A percentile compares a stretch with the other conserved stretches of the same genome.
phyloP scores from a whole-genome alignment of 1,140 invertebrate species.

The Phenacoccus solenopsis region DNA sequence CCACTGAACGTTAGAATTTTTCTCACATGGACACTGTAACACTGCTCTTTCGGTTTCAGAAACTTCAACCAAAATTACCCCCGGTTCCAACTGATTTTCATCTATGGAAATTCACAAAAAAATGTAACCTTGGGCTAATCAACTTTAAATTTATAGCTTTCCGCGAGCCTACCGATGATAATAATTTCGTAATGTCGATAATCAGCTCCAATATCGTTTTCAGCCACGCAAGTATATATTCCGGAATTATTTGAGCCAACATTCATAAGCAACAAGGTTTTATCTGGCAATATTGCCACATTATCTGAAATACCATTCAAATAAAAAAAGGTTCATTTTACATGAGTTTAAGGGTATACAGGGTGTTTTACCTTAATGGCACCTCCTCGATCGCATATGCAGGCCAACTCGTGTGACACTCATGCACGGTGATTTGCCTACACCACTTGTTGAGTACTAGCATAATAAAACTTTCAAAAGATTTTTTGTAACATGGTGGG shows the following conservation, averaged over 20 bases:
- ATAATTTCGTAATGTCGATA: neutral
- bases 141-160: too few species aligned
- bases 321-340: neutral
- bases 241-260: conserved; percentile 21
- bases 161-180: neutral
- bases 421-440: too few species aligned
- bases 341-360: too few species aligned
- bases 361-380: too few species aligned
- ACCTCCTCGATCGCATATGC: too few species aligned
- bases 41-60: neutral
- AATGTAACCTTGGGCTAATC: too few species aligned
- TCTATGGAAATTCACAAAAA: neutral
- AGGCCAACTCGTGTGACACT: too few species aligned
- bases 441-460: too few species aligned
- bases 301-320: conserved; percentile 10
- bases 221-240: conserved; percentile 23
- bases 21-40: neutral
- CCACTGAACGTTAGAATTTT: neutral
- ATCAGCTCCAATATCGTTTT: conserved; percentile 24
- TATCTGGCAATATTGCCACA: neutral
- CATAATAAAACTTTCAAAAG: too few species aligned
- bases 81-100: neutral
- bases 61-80: neutral
- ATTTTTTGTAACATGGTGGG: too few species aligned
- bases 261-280: conserved; percentile 11